phyloP scores from a whole-genome alignment of 1,140 invertebrate genomes.

The Caenorhabditis brenneri region DNA sequence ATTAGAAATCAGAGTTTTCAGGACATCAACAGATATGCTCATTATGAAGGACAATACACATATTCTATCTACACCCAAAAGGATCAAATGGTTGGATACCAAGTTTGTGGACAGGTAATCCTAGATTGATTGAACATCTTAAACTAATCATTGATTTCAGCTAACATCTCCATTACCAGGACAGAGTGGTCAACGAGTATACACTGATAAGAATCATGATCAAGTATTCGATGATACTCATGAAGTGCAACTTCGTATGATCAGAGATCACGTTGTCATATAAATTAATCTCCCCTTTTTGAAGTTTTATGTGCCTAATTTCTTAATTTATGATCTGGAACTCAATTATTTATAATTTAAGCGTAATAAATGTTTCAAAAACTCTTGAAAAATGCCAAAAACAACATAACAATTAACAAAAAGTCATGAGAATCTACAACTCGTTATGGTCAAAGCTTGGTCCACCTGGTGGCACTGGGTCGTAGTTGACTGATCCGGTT shows the following conservation, averaged over 20 bases:
- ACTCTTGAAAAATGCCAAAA: background rate
- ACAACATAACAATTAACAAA: background rate
- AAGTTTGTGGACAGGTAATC: conserved; percentile 62
- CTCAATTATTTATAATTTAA: background rate
- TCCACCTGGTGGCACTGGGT: conserved; percentile 20
- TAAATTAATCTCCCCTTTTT: background rate
- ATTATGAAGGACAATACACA: conserved; percentile 66
- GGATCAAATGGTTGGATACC: conserved; percentile 65
- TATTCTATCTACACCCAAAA: conserved; percentile 65
- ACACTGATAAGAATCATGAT: conserved; percentile 65
- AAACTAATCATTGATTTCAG: conserved; percentile 48
- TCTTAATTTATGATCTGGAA: conserved; percentile 4
- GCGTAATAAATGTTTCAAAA: background rate
- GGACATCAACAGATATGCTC: conserved; percentile 63
- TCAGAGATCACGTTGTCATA: conserved; percentile 60
- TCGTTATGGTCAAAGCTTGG: conserved; percentile 16
- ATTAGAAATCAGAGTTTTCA: conserved; percentile 33
- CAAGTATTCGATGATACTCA: conserved; percentile 66
- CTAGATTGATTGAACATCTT: background rate
- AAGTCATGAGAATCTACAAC: background rate
- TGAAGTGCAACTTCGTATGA: conserved; percentile 62
- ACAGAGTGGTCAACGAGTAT: conserved; percentile 65
- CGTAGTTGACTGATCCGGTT: background rate
- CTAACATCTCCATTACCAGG: conserved; percentile 64
- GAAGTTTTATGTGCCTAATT: conserved; percentile 8